phyloP scores from a whole-genome alignment of 2,113 vertebrate genomes.

The Poeciliopsis retropinna region DNA sequence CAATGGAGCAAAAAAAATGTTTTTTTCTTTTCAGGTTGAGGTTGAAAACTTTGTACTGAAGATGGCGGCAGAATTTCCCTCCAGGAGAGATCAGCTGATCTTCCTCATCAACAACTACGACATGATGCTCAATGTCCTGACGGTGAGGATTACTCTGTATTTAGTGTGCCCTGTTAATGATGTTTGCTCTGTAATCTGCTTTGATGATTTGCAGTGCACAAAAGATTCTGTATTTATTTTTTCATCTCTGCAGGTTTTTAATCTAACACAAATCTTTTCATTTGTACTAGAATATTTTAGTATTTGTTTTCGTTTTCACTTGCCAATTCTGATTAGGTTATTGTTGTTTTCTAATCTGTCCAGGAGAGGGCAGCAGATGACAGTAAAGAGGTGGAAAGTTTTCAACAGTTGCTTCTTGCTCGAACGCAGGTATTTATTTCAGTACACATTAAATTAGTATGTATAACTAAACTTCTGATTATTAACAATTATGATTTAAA shows the following conservation, averaged over 20 bases:
- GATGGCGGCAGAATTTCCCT: slow-evolving; percentile 93
- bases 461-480: background rate
- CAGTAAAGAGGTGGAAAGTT: slow-evolving; percentile 93
- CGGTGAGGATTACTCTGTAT: slow-evolving; percentile 74
- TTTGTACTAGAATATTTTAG: no score
- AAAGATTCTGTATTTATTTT: background rate
- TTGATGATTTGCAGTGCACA: background rate
- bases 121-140: slow-evolving; percentile 93
- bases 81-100: slow-evolving; percentile 91
- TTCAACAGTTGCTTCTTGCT: slow-evolving; percentile 91
- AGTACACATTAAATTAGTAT: background rate
- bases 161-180: background rate
- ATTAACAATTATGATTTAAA: background rate
- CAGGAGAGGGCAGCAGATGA: slow-evolving; percentile 92
- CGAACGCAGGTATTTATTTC: slow-evolving; percentile 83
- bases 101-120: slow-evolving; percentile 98
- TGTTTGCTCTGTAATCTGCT: background rate
- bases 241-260: background rate
- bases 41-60: slow-evolving; percentile 94
- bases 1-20: no score
- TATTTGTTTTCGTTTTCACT: background rate
- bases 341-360: background rate
- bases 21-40: slow-evolving; percentile 79
- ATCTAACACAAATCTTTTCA: background rate
- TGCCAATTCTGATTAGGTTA: accelerated